Conservation (phyloP, 2,888 invertebrate species). For the Lepeophtheirus nordmannii region DNA sequence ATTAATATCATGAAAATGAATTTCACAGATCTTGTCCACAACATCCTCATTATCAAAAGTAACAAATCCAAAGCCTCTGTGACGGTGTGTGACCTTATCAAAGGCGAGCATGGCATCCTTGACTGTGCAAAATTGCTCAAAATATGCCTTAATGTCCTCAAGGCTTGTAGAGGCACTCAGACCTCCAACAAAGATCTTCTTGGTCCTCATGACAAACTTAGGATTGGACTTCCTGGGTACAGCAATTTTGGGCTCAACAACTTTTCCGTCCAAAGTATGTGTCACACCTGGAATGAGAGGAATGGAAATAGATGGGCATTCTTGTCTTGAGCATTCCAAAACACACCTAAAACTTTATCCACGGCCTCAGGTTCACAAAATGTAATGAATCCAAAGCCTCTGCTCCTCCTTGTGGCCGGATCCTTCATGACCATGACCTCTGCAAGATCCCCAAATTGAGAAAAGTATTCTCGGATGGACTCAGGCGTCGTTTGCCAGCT, state of each 20-base stretch:
- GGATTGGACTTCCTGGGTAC: constrained; percentile 25
- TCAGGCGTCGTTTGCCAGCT: constrained; percentile 25
- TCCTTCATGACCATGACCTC: constrained; percentile 47
- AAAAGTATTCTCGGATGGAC: constrained; percentile 42
- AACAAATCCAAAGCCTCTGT: constrained; percentile 45
- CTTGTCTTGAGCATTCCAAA: too few relatives aligned
- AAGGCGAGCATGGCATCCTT: constrained; percentile 44
- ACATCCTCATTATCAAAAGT: constrained; percentile 44
- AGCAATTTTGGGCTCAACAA: constrained; percentile 33
- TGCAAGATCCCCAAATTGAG: constrained; percentile 42
- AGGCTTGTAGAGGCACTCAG: constrained; percentile 41
- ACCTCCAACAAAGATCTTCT: constrained; percentile 44
- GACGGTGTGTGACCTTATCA: constrained; percentile 44
- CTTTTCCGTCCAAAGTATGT: constrained; percentile 42
- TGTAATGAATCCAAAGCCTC: constrained; percentile 45
- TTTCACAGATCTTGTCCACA: constrained; percentile 44
- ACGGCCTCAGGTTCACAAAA: constrained; percentile 40
- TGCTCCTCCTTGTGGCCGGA: constrained; percentile 43
- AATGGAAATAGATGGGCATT: neutral
- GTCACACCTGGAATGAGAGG: constrained; percentile 28
- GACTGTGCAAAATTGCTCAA: constrained; percentile 41
- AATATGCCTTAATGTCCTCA: constrained; percentile 43
- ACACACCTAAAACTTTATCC: constrained; percentile 35
- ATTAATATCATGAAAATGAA: constrained; percentile 46
- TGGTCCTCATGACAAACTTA: constrained; percentile 41